Conservation (phyloP, 2,888 invertebrate species). For the Pandemis corylana region DNA sequence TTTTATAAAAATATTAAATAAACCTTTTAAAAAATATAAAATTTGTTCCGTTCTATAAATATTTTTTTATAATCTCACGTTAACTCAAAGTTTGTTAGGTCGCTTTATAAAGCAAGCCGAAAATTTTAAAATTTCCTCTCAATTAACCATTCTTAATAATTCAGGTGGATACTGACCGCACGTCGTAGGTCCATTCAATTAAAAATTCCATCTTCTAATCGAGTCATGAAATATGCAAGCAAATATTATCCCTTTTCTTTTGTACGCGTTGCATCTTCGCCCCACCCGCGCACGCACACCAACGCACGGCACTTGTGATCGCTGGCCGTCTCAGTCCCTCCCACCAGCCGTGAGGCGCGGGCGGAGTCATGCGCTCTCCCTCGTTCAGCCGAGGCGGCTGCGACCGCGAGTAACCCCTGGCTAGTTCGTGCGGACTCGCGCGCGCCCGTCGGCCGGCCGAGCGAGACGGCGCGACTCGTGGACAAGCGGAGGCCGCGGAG, state of each 20-base stretch:
- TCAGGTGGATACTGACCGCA: slow-evolving; percentile 68
- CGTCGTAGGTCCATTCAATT: slow-evolving; percentile 78
- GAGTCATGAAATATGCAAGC: slow-evolving; percentile 85
- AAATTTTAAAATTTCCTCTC: background rate
- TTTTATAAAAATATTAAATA: background rate
- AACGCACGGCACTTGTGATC: slow-evolving; percentile 79
- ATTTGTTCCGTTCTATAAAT: too few relatives aligned
- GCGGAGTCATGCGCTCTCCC: slow-evolving; percentile 69
- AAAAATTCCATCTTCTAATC: slow-evolving; percentile 85
- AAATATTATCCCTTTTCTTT: slow-evolving; percentile 85
- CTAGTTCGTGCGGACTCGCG: slow-evolving; percentile 83
- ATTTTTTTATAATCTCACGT: background rate
- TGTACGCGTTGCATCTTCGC: slow-evolving; percentile 84
- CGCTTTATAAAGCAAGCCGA: background rate
- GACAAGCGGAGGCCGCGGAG: slow-evolving; percentile 81
- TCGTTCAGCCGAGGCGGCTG: slow-evolving; percentile 77
- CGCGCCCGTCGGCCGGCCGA: slow-evolving; percentile 83
- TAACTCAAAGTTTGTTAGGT: background rate
- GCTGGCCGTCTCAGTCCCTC: slow-evolving; percentile 71
- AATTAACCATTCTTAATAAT: slow-evolving; percentile 25
- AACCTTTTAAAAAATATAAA: background rate
- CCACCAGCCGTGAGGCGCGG: slow-evolving; percentile 54
- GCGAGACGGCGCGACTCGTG: slow-evolving; percentile 78
- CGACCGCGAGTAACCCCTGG: slow-evolving; percentile 86
- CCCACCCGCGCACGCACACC: slow-evolving; percentile 85